Conservation (phyloP, 2,888 invertebrate species). For the Plebejus melissa region DNA sequence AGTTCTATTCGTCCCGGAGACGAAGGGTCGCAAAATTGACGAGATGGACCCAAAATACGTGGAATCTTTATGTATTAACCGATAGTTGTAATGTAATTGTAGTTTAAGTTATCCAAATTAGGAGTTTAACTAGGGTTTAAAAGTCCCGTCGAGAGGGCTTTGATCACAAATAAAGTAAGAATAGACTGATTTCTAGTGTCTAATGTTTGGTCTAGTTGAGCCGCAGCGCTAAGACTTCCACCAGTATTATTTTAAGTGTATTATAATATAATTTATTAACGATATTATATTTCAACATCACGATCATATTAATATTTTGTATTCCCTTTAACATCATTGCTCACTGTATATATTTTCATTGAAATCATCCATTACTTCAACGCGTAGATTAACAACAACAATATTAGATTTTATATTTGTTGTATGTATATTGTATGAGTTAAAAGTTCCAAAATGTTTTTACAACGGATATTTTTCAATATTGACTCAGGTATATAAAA, state of each 20-base stretch:
- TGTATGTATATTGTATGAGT: too few species aligned
- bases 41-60: constrained; percentile 89
- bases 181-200: constrained; percentile 41
- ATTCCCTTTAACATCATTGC: neutral
- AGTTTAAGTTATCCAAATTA: constrained; percentile 28
- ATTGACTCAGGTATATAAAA: neutral
- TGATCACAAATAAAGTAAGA: neutral
- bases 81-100: constrained; percentile 52
- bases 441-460: neutral
- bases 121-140: neutral
- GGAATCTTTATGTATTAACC: constrained; percentile 75
- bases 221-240: constrained; percentile 33
- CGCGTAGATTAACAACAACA: neutral
- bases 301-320: neutral
- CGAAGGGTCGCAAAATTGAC: constrained; percentile 92
- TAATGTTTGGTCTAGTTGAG: constrained; percentile 28
- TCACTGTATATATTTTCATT: constrained; percentile 2
- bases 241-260: constrained; percentile 44
- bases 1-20: constrained; percentile 91
- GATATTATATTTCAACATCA: constrained; percentile 8
- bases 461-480: neutral
- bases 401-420: too few species aligned
- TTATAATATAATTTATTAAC: constrained; percentile 25
- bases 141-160: neutral
- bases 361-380: neutral